Evolutionary conservation across 1,140 invertebrate genomes (phyloP).

Genomic region (Ceratina japonica): DNA sequence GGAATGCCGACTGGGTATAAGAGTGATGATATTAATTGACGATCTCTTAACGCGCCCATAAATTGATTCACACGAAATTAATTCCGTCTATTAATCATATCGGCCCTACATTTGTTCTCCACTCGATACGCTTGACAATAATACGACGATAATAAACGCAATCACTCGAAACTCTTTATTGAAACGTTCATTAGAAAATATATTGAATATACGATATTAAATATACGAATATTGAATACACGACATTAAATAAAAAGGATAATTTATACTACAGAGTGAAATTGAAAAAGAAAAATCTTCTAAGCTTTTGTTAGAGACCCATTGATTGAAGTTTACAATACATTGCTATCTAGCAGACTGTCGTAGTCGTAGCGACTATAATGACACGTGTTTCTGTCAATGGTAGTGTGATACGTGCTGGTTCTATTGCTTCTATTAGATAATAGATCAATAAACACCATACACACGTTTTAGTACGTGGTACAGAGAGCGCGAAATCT

Average conservation of each 20-base stretch:
- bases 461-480: slow-evolving; percentile 38
- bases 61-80: slow-evolving; percentile 33
- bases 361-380: not conserved
- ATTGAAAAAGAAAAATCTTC: too few relatives aligned
- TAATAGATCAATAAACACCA: slow-evolving; percentile 63
- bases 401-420: not conserved
- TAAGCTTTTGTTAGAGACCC: too few relatives aligned
- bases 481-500: slow-evolving; percentile 26
- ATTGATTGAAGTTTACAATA: too few relatives aligned
- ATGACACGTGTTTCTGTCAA: not conserved
- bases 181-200: too few relatives aligned
- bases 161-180: not conserved
- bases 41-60: not conserved
- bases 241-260: too few relatives aligned
- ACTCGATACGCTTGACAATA: not conserved
- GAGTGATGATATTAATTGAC: slow-evolving; percentile 11
- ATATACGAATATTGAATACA: too few relatives aligned
- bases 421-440: slow-evolving; percentile 62
- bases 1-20: not conserved
- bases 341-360: not conserved
- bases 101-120: not conserved
- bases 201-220: too few relatives aligned
- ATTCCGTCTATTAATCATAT: slow-evolving; percentile 13
- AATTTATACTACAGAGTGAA: too few relatives aligned
- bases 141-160: not conserved